Percentiles rank a stretch among this genome's conserved stretches.
These are phyloP conservation scores for Drosophila pseudoobscura DNA, from an alignment of 1,140 invertebrate genomes.

Conservation along the genomic window DNA sequence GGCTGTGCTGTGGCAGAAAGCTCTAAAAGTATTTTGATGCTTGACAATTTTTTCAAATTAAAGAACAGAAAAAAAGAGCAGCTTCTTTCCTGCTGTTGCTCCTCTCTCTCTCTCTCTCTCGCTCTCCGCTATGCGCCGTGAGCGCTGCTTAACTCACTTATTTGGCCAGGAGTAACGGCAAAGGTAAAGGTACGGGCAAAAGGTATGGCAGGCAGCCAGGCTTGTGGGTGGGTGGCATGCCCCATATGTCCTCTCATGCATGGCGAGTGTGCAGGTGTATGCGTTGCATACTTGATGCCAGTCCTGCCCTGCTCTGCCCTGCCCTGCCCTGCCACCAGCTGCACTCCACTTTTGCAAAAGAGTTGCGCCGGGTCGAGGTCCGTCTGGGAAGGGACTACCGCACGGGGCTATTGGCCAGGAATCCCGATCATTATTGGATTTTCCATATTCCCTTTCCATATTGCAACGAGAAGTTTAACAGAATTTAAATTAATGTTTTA, in stretches of 20 bases:
- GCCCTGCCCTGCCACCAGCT: too few relatives aligned
- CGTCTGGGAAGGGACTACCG: too few relatives aligned
- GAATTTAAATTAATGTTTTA: too few relatives aligned
- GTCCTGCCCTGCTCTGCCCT: background rate
- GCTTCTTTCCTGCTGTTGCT: background rate
- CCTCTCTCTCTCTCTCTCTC: too few relatives aligned
- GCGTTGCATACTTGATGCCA: slow-evolving; percentile 37
- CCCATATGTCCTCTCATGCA: slow-evolving; percentile 43
- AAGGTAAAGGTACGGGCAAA: background rate
- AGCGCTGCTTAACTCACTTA: slow-evolving; percentile 48
- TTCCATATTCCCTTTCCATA: too few relatives aligned
- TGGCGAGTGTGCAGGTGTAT: slow-evolving; percentile 19
- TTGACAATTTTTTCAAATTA: slow-evolving; percentile 80
- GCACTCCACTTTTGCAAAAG: too few relatives aligned
- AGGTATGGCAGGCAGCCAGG: background rate
- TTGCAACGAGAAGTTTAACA: too few relatives aligned
- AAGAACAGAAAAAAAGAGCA: slow-evolving; percentile 36
- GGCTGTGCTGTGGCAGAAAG: slow-evolving; percentile 21
- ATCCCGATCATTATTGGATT: too few relatives aligned
- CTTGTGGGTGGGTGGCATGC: slow-evolving; percentile 7
- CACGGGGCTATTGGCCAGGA: too few relatives aligned
- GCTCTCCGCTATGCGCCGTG: background rate
- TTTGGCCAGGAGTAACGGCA: slow-evolving; percentile 4
- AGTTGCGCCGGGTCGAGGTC: too few relatives aligned
- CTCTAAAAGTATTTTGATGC: slow-evolving; percentile 80